These are phyloP conservation scores for Gymnoscopelus braueri DNA, from an alignment of 2,797 vertebrate species.

Conservation along the genomic window DNA sequence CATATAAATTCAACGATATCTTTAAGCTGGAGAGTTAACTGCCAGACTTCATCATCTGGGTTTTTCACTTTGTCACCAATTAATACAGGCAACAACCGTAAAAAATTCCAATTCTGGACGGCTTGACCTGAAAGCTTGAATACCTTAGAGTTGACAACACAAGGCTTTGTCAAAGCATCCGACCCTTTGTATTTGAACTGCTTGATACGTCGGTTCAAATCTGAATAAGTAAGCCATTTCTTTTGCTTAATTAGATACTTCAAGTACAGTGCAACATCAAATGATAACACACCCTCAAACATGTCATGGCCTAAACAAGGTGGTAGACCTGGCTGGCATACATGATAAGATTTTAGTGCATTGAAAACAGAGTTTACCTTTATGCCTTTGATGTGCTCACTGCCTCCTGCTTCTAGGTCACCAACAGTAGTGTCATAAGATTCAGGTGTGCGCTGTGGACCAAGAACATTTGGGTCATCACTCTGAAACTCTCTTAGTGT, in stretches of 20 bases:
- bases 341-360: slow-evolving; percentile 18
- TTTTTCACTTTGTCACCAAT: no score
- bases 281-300: slow-evolving; percentile 22
- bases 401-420: no score
- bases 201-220: slow-evolving; percentile 3
- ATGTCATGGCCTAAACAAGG: slow-evolving; percentile 23
- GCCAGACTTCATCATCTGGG: no score
- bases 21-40: no score
- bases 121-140: no score
- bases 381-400: slow-evolving; percentile 14
- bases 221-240: background rate
- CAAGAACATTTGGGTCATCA: no score
- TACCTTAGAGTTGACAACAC: no score
- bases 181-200: background rate
- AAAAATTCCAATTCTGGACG: no score
- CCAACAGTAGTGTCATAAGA: slow-evolving; percentile 10
- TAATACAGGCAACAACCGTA: no score
- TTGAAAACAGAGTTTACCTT: slow-evolving; percentile 10
- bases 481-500: slow-evolving; percentile 21
- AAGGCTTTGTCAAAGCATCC: background rate
- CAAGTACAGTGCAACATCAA: slow-evolving; percentile 22
- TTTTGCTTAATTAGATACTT: slow-evolving; percentile 6
- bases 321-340: slow-evolving; percentile 19
- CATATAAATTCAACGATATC: no score
- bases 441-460: slow-evolving; percentile 8